phyloP scores from a whole-genome alignment of 2,888 invertebrate genomes.

The Drepanosiphum platanoidis region DNA sequence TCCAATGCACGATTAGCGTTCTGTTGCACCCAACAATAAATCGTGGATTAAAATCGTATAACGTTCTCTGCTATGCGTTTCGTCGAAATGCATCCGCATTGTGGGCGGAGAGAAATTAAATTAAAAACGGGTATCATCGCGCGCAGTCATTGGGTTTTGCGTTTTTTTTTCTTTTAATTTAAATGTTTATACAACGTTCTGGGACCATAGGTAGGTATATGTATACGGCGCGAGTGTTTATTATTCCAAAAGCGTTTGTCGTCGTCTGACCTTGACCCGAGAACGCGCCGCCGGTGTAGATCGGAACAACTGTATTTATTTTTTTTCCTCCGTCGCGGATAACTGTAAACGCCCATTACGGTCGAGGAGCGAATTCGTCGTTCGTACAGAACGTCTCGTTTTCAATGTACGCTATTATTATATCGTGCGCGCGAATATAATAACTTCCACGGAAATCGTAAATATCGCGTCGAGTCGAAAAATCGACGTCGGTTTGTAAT shows the following conservation, averaged over 20 bases:
- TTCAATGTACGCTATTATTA: too few relatives aligned
- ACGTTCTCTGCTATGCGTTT: too few relatives aligned
- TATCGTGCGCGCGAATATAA: neutral
- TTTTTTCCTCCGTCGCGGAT: neutral
- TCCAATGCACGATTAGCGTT: too few relatives aligned
- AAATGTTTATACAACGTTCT: too few relatives aligned
- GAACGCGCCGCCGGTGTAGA: neutral
- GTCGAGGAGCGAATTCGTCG: neutral
- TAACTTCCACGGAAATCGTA: neutral
- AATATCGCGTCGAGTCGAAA: neutral
- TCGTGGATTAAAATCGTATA: too few relatives aligned
- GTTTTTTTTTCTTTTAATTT: too few relatives aligned
- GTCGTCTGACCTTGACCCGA: neutral
- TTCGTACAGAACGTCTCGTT: neutral
- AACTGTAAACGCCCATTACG: constrained; percentile 22
- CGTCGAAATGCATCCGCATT: too few relatives aligned
- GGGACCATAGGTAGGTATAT: too few relatives aligned
- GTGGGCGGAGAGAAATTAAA: too few relatives aligned
- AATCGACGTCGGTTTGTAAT: neutral
- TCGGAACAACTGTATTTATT: constrained; percentile 3
- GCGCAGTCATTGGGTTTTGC: too few relatives aligned
- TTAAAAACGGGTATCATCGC: too few relatives aligned
- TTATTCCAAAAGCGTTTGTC: neutral
- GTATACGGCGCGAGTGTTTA: neutral
- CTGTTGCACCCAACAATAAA: too few relatives aligned